These are phyloP conservation scores for Drosophila takahashii DNA, from an alignment of 1,140 invertebrate genomes.

Conservation along the genomic window DNA sequence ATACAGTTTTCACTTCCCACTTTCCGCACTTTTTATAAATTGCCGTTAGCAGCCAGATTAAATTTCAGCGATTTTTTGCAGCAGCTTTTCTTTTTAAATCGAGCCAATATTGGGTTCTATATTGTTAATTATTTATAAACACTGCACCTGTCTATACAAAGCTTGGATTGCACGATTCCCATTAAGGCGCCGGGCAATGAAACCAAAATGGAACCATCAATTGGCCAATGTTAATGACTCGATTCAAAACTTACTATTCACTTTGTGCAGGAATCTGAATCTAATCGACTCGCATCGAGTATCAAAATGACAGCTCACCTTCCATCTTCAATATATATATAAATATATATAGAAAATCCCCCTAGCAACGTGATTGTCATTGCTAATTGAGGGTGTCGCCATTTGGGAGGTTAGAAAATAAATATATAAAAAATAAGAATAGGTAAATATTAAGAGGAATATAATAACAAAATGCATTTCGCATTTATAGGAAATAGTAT, in stretches of 20 bases:
- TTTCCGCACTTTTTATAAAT: background rate
- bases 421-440: background rate
- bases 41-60: background rate
- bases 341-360: background rate
- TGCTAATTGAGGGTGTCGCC: constrained; percentile 1
- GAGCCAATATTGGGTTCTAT: constrained; percentile 1
- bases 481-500: too few species aligned
- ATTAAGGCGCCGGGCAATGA: constrained; percentile 18
- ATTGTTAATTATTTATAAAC: constrained; percentile 16
- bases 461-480: too few species aligned
- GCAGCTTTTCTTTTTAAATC: background rate
- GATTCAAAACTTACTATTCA: too few species aligned
- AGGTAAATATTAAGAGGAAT: background rate
- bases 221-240: constrained; percentile 7
- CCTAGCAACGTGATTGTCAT: constrained; percentile 29
- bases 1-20: constrained; percentile 14
- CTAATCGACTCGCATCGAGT: constrained; percentile 26
- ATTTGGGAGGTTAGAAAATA: background rate
- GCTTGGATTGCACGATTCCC: constrained; percentile 18
- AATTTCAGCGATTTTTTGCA: too few species aligned
- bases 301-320: constrained; percentile 8
- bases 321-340: constrained; percentile 2
- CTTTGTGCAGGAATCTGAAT: constrained; percentile 30
- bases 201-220: constrained; percentile 8
- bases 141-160: constrained; percentile 25